A percentile compares a stretch with the other conserved stretches of the same genome.
phyloP scores from a whole-genome alignment of 2,888 invertebrate species.

The Cheilosia pagana region DNA sequence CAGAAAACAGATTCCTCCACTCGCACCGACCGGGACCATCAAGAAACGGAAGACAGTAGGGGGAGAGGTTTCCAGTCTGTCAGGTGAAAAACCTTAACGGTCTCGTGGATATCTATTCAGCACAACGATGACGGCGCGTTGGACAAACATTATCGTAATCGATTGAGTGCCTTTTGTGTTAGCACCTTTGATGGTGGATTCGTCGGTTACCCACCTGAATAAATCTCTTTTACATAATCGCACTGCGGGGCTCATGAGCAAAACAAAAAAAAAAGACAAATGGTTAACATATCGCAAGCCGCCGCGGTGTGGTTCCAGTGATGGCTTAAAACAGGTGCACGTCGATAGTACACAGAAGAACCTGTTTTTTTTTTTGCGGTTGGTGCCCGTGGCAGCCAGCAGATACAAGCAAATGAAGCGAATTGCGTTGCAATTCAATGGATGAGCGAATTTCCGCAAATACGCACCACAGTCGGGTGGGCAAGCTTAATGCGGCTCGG shows the following conservation, averaged over 20 bases:
- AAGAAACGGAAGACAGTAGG: slow-evolving; percentile 35
- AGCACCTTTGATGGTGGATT: slow-evolving; percentile 73
- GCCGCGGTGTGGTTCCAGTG: slow-evolving; percentile 3
- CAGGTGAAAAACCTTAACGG: slow-evolving; percentile 74
- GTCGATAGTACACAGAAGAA: slow-evolving; percentile 32
- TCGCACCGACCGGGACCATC: slow-evolving; percentile 6
- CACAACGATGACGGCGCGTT: slow-evolving; percentile 47
- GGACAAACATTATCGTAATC: slow-evolving; percentile 74
- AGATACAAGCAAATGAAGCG: slow-evolving; percentile 16
- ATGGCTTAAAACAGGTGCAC: slow-evolving; percentile 39
- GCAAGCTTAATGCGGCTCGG: background rate
- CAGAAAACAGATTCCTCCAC: slow-evolving; percentile 43
- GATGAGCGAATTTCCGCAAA: slow-evolving; percentile 51
- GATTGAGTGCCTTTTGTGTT: slow-evolving; percentile 74
- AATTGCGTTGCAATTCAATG: slow-evolving; percentile 50
- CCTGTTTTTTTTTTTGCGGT: slow-evolving; percentile 54
- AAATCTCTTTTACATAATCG: slow-evolving; percentile 74
- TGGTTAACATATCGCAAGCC: background rate
- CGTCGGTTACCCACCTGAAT: slow-evolving; percentile 71
- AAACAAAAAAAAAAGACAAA: slow-evolving; percentile 41
- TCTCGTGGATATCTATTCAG: slow-evolving; percentile 64
- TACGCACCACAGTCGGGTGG: background rate
- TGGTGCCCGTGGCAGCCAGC: slow-evolving; percentile 21
- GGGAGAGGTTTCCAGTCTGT: slow-evolving; percentile 4
- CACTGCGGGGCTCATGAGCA: slow-evolving; percentile 18